phyloP scores from a whole-genome alignment of 2,888 invertebrate species.

The Pyralis farinalis region DNA sequence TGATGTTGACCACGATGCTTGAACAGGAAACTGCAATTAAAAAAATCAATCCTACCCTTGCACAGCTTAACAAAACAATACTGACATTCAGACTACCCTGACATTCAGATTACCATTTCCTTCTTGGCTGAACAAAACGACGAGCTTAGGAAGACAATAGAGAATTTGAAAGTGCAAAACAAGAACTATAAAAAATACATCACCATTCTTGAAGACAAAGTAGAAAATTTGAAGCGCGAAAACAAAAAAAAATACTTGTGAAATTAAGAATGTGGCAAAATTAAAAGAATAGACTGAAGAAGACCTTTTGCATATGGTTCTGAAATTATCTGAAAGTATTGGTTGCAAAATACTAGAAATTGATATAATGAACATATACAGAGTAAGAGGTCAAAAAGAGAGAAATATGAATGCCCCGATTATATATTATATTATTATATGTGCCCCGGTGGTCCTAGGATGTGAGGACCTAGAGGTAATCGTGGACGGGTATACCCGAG shows the following conservation, averaged over 20 bases:
- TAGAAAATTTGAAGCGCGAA: conserved; percentile 7
- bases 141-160: conserved; percentile 5
- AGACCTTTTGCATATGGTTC: conserved; percentile 6
- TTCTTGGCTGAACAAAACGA: conserved; percentile 8
- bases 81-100: neutral
- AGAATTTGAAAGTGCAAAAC: conserved; percentile 1
- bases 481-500: too few relatives aligned
- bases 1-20: too few relatives aligned
- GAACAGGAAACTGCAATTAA: too few relatives aligned
- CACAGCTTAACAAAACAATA: too few relatives aligned
- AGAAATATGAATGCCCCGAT: too few relatives aligned
- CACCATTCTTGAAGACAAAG: conserved; percentile 5
- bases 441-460: too few relatives aligned
- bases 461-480: too few relatives aligned
- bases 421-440: too few relatives aligned
- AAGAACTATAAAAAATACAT: conserved; percentile 7
- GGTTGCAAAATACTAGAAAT: neutral
- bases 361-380: too few relatives aligned
- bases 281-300: conserved; percentile 1
- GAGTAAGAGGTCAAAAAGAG: too few relatives aligned
- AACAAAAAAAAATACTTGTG: conserved; percentile 6
- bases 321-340: conserved; percentile 1
- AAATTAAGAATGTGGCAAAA: conserved; percentile 11
- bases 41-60: too few relatives aligned
- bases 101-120: conserved; percentile 2